phyloP scores from a whole-genome alignment of 2,888 invertebrate species.

The Aporophyla nigra region DNA sequence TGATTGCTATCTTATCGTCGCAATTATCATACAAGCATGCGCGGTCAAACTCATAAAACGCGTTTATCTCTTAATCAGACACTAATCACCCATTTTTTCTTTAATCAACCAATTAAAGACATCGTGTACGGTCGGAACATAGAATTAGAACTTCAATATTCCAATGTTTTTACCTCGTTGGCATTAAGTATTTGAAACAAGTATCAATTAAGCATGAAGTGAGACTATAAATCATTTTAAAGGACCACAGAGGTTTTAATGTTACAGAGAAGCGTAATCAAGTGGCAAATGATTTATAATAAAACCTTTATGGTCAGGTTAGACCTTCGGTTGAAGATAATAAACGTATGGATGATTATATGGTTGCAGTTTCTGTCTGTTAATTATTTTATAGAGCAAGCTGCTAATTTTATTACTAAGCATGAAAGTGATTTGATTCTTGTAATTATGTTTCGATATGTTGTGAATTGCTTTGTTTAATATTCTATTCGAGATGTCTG shows the following conservation, averaged over 20 bases:
- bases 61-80: constrained; percentile 60
- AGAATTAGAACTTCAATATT: constrained; percentile 50
- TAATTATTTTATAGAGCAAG: constrained; percentile 34
- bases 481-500: too few relatives aligned
- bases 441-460: constrained; percentile 19
- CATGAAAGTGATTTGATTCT: constrained; percentile 24
- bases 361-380: constrained; percentile 11
- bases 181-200: constrained; percentile 50
- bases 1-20: constrained; percentile 39
- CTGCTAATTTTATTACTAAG: constrained; percentile 32
- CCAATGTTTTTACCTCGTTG: constrained; percentile 51
- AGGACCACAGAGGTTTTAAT: constrained; percentile 40
- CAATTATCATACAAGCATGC: constrained; percentile 51
- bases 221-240: constrained; percentile 58
- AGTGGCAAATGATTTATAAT: constrained; percentile 49
- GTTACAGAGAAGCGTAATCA: constrained; percentile 49
- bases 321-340: constrained; percentile 42
- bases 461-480: constrained; percentile 19
- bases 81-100: constrained; percentile 54
- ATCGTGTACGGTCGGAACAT: constrained; percentile 50
- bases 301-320: constrained; percentile 41
- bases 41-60: constrained; percentile 47
- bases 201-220: constrained; percentile 57
- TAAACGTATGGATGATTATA: constrained; percentile 45
- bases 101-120: constrained; percentile 62